Percentiles rank a stretch among this genome's conserved stretches.
phyloP scores from a whole-genome alignment of 2,888 invertebrate genomes.

The Ethmia dodecea region DNA sequence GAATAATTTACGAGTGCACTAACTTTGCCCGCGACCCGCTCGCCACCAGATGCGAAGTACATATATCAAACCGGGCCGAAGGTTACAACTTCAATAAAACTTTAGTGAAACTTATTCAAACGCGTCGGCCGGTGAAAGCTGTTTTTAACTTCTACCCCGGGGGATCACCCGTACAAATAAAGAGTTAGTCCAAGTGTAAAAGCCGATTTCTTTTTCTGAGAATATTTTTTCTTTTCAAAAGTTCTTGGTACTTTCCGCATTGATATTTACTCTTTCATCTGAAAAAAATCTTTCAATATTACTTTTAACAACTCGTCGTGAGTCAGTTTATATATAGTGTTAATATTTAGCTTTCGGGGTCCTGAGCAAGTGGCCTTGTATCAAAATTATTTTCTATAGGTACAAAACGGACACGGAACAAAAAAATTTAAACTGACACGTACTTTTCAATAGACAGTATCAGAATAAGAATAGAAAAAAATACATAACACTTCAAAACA shows the following conservation, averaged over 20 bases:
- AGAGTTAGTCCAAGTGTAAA: conserved; percentile 58
- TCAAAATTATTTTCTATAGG: too few relatives aligned
- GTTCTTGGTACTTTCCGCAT: conserved; percentile 28
- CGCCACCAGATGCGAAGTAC: conserved; percentile 47
- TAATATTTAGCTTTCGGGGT: too few relatives aligned
- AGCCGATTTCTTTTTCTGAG: conserved; percentile 47
- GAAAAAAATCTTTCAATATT: not conserved
- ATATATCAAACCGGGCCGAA: conserved; percentile 64
- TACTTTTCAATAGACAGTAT: too few relatives aligned
- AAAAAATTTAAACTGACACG: too few relatives aligned
- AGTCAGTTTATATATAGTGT: too few relatives aligned
- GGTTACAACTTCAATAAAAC: conserved; percentile 53
- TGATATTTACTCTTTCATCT: conserved; percentile 3
- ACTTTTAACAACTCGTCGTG: too few relatives aligned
- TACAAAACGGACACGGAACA: too few relatives aligned
- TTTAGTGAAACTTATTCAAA: conserved; percentile 46
- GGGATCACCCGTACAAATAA: conserved; percentile 67
- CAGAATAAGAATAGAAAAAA: too few relatives aligned
- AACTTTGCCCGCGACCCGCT: conserved; percentile 55
- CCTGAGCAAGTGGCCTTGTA: too few relatives aligned
- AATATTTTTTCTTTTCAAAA: conserved; percentile 38
- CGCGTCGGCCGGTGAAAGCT: conserved; percentile 54
- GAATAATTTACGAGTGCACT: conserved; percentile 72
- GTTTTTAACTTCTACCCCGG: conserved; percentile 70
- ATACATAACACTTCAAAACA: too few relatives aligned